A percentile compares a stretch with the other conserved stretches of the same genome.
phyloP scores from a whole-genome alignment of 2,888 invertebrate genomes.

The Eilema griseolum region DNA sequence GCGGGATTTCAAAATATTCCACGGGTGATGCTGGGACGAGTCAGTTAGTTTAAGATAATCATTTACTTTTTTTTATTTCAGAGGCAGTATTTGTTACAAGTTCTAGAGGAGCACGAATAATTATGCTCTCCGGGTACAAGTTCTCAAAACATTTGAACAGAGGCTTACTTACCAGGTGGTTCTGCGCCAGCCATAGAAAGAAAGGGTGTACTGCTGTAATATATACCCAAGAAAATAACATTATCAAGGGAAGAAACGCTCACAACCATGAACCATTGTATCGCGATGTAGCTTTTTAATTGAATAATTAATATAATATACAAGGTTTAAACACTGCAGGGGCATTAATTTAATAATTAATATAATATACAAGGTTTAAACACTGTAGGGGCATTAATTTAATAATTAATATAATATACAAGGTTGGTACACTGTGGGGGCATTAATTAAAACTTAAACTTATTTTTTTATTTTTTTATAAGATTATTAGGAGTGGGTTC shows the following conservation, averaged over 20 bases:
- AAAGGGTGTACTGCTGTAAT: slow-evolving; percentile 43
- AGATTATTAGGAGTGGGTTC: too few species aligned
- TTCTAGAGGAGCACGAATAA: slow-evolving; percentile 51
- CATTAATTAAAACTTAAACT: too few species aligned
- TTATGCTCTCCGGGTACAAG: slow-evolving; percentile 55
- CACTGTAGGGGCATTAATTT: too few species aligned
- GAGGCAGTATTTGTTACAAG: slow-evolving; percentile 47
- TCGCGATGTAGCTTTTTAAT: slow-evolving; percentile 1
- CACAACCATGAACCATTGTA: slow-evolving; percentile 30
- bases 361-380: too few species aligned
- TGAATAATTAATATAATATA: not conserved
- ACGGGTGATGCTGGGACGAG: too few species aligned
- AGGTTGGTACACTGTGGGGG: too few species aligned
- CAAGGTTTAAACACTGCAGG: too few species aligned
- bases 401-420: too few species aligned
- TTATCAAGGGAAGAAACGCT: slow-evolving; percentile 21
- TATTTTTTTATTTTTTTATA: too few species aligned
- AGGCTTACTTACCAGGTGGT: slow-evolving; percentile 57
- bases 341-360: too few species aligned
- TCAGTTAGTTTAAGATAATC: not conserved
- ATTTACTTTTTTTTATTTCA: slow-evolving; percentile 28
- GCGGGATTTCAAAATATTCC: too few species aligned
- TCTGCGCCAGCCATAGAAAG: slow-evolving; percentile 42
- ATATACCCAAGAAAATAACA: slow-evolving; percentile 29
- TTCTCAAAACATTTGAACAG: slow-evolving; percentile 52